Conservation (phyloP, 2,113 vertebrate species). For the Colinus virginianus region DNA sequence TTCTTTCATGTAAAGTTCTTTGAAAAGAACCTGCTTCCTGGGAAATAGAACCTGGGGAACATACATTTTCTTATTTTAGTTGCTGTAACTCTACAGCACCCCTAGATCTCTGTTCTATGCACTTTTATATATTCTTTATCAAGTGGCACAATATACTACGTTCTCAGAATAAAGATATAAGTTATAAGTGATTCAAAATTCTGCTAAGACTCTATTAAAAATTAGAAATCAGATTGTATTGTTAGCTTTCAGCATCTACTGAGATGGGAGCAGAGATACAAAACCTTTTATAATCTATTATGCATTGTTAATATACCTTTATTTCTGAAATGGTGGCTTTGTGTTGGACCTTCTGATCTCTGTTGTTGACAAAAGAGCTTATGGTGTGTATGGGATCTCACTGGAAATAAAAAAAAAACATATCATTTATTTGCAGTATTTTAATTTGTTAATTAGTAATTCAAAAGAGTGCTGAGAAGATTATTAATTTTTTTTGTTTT, state of each 20-base stretch:
- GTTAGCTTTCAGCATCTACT: not conserved
- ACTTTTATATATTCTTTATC: not conserved
- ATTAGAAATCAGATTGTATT: not conserved
- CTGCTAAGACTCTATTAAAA: not conserved
- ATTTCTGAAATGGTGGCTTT: not conserved
- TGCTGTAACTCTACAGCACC: not conserved
- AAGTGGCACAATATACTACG: not conserved
- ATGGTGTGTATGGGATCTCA: not conserved
- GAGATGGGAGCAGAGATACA: not conserved
- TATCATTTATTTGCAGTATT: not conserved
- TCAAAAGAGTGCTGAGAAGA: not conserved
- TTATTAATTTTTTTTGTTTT: not conserved
- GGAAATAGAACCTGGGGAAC: not conserved
- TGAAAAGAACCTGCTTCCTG: not conserved
- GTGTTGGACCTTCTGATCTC: not conserved
- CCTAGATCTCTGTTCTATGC: not conserved
- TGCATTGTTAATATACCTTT: not conserved
- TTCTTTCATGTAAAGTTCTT: not conserved
- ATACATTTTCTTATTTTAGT: not conserved
- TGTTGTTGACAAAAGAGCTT: not conserved
- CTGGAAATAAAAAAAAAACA: not conserved
- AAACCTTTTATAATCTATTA: not conserved
- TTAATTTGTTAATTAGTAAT: not conserved
- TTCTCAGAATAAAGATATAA: not conserved
- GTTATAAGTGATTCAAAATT: not conserved